These are phyloP conservation scores for Oscheius sp. DNA, from an alignment of 2,888 invertebrate species.

Conservation along the genomic window DNA sequence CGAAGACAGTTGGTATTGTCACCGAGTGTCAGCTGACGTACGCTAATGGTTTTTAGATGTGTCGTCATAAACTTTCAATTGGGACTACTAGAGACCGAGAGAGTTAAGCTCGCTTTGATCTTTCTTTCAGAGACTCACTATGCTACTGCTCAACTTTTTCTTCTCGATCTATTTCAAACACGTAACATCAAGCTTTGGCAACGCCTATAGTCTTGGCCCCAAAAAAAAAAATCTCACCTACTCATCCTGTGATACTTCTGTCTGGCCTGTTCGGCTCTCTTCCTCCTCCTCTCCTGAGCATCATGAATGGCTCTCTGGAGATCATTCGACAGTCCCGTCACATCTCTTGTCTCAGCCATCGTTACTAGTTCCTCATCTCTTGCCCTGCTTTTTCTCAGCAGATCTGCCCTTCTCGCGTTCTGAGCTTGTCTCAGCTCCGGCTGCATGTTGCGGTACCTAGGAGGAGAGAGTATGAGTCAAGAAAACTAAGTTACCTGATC, in stretches of 20 bases:
- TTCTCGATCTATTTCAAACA: not conserved
- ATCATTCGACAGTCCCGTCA: constrained; percentile 39
- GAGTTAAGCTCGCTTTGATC: too few species aligned
- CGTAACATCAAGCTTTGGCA: too few species aligned
- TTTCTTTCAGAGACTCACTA: too few species aligned
- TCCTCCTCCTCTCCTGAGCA: constrained; percentile 42
- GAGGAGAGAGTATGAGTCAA: not conserved
- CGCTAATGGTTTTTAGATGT: too few species aligned
- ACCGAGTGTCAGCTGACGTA: too few species aligned
- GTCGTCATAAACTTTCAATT: too few species aligned
- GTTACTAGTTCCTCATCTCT: constrained; percentile 53
- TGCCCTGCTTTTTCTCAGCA: constrained; percentile 45
- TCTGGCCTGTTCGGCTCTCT: constrained; percentile 55
- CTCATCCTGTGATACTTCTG: constrained; percentile 58
- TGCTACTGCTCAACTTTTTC: not conserved
- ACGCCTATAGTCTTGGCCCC: too few species aligned
- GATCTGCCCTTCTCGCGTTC: constrained; percentile 50
- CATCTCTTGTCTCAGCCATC: constrained; percentile 43
- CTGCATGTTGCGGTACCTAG: constrained; percentile 52
- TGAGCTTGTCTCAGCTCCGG: constrained; percentile 43
- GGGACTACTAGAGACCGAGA: too few species aligned
- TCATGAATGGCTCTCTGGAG: constrained; percentile 40
- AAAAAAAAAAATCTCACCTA: constrained; percentile 31
- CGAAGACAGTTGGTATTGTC: too few species aligned
- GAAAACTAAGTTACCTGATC: constrained; percentile 30